Conservation (phyloP, 2,888 invertebrate species). For the Trachelus stipa region DNA sequence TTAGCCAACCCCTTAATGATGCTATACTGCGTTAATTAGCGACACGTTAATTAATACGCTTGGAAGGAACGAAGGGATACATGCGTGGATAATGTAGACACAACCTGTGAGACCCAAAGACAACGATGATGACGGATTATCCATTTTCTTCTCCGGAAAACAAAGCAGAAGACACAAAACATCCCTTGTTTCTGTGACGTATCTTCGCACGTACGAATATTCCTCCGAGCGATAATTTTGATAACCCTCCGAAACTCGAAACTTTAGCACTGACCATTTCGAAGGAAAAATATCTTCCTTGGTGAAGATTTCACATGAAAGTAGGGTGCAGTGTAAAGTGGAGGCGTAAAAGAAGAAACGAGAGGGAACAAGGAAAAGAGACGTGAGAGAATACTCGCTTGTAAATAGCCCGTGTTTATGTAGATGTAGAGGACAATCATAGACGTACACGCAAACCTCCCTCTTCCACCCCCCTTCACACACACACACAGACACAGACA, state of each 20-base stretch:
- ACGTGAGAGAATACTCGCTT: slow-evolving; percentile 41
- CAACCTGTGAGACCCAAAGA: background rate
- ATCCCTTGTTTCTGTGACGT: background rate
- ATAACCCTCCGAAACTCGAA: too few relatives aligned
- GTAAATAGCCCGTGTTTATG: slow-evolving; percentile 51
- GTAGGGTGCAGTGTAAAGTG: background rate
- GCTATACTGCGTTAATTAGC: background rate
- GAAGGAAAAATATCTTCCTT: background rate
- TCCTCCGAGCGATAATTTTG: background rate
- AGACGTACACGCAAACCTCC: slow-evolving; percentile 6
- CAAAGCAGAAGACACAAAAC: background rate
- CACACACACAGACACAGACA: slow-evolving; percentile 21
- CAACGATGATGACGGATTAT: background rate
- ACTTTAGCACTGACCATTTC: background rate
- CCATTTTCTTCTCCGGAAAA: background rate
- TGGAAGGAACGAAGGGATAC: background rate
- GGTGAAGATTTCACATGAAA: background rate
- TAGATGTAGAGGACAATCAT: slow-evolving; percentile 36
- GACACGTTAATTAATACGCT: background rate
- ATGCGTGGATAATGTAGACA: background rate
- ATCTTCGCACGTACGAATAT: background rate
- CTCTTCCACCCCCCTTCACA: background rate
- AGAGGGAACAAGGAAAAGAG: background rate
- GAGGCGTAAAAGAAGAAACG: background rate
- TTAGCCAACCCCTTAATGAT: background rate